Percentiles rank a stretch among this genome's conserved stretches.
These are phyloP conservation scores for Mus spretus DNA, from an alignment of 2,797 vertebrate genomes.

Conservation along the genomic window DNA sequence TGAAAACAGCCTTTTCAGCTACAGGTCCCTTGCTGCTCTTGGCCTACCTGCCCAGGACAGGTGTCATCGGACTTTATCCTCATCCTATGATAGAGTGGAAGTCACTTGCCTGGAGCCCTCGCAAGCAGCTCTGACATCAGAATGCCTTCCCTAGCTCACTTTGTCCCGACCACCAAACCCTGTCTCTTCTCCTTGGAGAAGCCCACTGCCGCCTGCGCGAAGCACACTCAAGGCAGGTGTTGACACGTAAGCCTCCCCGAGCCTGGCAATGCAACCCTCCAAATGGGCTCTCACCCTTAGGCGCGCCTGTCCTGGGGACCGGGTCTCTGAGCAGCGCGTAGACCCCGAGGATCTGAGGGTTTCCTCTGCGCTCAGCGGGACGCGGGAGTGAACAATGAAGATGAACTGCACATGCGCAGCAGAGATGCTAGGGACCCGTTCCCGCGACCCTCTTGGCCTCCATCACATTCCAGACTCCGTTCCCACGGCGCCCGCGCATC, in stretches of 20 bases:
- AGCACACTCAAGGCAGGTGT: conserved; percentile 17
- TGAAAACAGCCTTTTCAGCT: background rate
- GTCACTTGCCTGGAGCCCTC: background rate
- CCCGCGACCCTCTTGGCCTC: background rate
- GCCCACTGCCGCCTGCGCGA: background rate
- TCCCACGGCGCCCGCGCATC: background rate
- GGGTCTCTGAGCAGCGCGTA: background rate
- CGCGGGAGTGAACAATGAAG: conserved; percentile 33
- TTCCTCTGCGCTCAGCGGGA: background rate
- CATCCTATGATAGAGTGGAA: background rate
- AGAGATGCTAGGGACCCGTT: background rate
- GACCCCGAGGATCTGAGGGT: accelerated
- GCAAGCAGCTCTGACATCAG: background rate
- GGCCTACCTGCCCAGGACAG: background rate
- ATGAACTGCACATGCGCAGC: conserved; percentile 70
- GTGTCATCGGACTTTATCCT: background rate
- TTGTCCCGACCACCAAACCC: background rate
- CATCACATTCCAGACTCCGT: background rate
- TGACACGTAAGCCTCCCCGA: background rate
- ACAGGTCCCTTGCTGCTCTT: background rate
- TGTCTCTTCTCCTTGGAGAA: background rate
- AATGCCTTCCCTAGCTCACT: background rate
- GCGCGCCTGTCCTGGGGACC: background rate
- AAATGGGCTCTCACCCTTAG: conserved; percentile 17
- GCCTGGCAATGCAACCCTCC: background rate